Evolutionary conservation across 1,140 invertebrate species (phyloP).

Genomic region (Ganaspis sp.): DNA sequence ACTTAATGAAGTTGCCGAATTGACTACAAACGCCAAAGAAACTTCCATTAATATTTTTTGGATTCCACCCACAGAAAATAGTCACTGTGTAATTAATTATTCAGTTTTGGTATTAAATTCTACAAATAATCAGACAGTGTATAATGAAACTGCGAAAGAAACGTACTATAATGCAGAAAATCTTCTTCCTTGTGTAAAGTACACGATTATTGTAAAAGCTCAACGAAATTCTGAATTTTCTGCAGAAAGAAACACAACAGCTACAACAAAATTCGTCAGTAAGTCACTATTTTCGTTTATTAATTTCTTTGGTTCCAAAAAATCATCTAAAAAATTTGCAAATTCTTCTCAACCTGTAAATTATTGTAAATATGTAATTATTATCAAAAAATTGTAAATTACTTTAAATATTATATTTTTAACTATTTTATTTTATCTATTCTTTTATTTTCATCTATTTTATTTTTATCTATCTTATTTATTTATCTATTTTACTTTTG

Average conservation of each 20-base stretch:
- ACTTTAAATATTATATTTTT: too few relatives aligned
- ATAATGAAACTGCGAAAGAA: not conserved
- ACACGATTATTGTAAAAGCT: constrained; percentile 13
- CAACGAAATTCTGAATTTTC: constrained; percentile 28
- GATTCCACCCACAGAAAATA: not conserved
- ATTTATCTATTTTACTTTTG: too few relatives aligned
- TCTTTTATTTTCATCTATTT: too few relatives aligned
- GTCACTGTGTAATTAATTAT: not conserved
- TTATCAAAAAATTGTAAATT: too few relatives aligned
- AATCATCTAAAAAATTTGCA: too few relatives aligned
- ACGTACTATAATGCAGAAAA: constrained; percentile 42
- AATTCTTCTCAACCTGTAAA: too few relatives aligned
- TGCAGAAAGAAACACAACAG: constrained; percentile 37
- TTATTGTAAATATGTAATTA: too few relatives aligned
- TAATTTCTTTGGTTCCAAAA: not conserved
- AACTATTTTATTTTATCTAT: too few relatives aligned
- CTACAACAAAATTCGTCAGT: constrained; percentile 55
- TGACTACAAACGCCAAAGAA: not conserved
- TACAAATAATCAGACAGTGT: too few relatives aligned
- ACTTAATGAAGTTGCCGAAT: not conserved
- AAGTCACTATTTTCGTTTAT: constrained; percentile 33
- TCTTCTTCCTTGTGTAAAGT: constrained; percentile 44
- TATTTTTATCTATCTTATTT: too few relatives aligned
- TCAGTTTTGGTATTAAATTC: not conserved
- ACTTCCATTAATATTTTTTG: not conserved